Conservation (phyloP, 2,113 vertebrate species). For the Myotis lucifugus region DNA sequence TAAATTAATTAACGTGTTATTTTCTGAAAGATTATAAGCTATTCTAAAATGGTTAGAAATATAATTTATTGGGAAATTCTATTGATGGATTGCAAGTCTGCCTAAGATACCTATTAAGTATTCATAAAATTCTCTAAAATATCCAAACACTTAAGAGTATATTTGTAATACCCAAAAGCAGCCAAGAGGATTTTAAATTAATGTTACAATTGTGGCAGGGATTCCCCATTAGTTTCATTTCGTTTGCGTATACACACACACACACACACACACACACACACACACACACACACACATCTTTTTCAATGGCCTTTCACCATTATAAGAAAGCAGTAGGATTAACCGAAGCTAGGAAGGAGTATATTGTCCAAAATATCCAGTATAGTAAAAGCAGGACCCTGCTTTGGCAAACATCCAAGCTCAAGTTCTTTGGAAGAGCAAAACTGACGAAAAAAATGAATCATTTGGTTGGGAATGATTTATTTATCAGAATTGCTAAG, state of each 20-base stretch:
- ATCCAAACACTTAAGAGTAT: not conserved
- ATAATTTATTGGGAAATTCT: not conserved
- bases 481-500: conserved; percentile 8
- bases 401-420: not conserved
- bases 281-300: not conserved
- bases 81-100: not conserved
- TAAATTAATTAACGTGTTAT: not conserved
- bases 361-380: not conserved
- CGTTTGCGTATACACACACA: not conserved
- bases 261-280: too few species aligned
- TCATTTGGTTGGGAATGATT: not conserved
- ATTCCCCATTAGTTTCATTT: not conserved
- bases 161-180: not conserved
- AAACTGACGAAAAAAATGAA: not conserved
- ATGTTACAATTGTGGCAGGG: not conserved
- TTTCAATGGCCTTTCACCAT: not conserved
- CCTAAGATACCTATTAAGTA: not conserved
- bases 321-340: not conserved
- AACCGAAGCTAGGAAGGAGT: not conserved
- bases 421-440: not conserved
- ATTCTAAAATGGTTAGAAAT: not conserved
- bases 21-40: not conserved
- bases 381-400: not conserved
- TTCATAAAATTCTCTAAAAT: not conserved
- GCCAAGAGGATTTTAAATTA: not conserved